phyloP scores from a whole-genome alignment of 2,888 invertebrate genomes.

The Argyresthia goedartella region DNA sequence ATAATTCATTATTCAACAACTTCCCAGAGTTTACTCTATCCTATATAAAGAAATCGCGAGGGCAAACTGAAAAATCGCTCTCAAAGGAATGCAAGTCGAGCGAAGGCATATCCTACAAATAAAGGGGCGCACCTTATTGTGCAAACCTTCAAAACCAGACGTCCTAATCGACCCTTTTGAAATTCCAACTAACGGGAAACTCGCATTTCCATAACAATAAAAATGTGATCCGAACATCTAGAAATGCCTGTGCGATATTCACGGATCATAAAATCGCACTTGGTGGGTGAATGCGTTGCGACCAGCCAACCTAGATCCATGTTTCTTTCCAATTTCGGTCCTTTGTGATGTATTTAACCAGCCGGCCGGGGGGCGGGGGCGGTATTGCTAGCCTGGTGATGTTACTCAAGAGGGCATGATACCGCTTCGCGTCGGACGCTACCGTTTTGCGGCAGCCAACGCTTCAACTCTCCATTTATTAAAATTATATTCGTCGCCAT shows the following conservation, averaged over 20 bases:
- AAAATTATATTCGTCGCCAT: slow-evolving; percentile 24
- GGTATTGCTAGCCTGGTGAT: slow-evolving; percentile 45
- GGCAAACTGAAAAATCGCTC: slow-evolving; percentile 35
- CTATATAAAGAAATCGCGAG: slow-evolving; percentile 37
- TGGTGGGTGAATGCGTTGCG: slow-evolving; percentile 42
- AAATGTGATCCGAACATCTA: slow-evolving; percentile 69
- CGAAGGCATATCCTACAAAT: slow-evolving; percentile 53
- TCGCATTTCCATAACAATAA: slow-evolving; percentile 71
- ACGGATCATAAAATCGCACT: slow-evolving; percentile 68
- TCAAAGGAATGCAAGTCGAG: slow-evolving; percentile 38
- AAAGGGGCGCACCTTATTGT: slow-evolving; percentile 52
- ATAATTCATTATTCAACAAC: slow-evolving; percentile 46
- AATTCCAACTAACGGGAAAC: slow-evolving; percentile 69
- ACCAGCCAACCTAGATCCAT: slow-evolving; percentile 52
- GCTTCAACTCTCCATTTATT: slow-evolving; percentile 28
- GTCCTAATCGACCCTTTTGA: slow-evolving; percentile 69
- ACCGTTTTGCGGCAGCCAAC: slow-evolving; percentile 37
- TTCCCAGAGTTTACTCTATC: slow-evolving; percentile 42
- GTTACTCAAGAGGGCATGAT: slow-evolving; percentile 32
- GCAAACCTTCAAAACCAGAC: slow-evolving; percentile 67
- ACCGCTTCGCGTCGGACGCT: slow-evolving; percentile 34
- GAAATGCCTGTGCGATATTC: slow-evolving; percentile 68
- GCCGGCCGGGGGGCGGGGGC: slow-evolving; percentile 20
- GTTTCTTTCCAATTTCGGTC: slow-evolving; percentile 23
- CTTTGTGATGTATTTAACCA: slow-evolving; percentile 25